phyloP scores from a whole-genome alignment of 1,140 invertebrate species.

The Drosophila sucinea region DNA sequence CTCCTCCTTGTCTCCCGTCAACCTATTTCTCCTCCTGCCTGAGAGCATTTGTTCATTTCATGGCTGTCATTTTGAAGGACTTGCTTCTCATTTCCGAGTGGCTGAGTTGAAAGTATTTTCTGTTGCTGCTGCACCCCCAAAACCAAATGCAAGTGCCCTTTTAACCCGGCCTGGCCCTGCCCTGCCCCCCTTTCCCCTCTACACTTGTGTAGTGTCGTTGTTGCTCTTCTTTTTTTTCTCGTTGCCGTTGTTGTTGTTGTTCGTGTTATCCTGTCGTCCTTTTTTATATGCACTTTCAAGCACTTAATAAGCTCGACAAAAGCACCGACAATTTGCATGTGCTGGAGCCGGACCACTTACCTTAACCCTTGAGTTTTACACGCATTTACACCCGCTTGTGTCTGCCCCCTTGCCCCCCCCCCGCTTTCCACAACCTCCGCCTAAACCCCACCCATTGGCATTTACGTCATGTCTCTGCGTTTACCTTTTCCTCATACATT shows the following conservation, averaged over 20 bases:
- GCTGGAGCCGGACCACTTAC: constrained; percentile 52
- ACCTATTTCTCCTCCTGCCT: not conserved
- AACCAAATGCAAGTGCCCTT: constrained; percentile 21
- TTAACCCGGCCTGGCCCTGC: constrained; percentile 19
- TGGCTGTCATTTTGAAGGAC: constrained; percentile 39
- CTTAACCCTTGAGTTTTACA: constrained; percentile 73
- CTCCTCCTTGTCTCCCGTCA: not conserved
- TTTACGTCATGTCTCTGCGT: constrained; percentile 38
- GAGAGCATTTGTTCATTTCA: constrained; percentile 44
- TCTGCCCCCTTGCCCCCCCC: constrained; percentile 19
- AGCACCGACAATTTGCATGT: constrained; percentile 70
- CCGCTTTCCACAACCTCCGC: not conserved
- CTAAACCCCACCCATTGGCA: constrained; percentile 23
- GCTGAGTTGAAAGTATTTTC: constrained; percentile 52
- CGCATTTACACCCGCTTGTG: constrained; percentile 50
- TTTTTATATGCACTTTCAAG: constrained; percentile 71
- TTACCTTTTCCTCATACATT: constrained; percentile 7
- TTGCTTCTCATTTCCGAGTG: constrained; percentile 50
- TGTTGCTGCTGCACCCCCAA: constrained; percentile 1
- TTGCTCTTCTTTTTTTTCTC: constrained; percentile 5
- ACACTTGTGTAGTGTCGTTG: not conserved
- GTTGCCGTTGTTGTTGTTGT: constrained; percentile 16
- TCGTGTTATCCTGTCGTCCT: constrained; percentile 22
- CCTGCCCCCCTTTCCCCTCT: not conserved
- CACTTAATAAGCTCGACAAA: constrained; percentile 75